These are phyloP conservation scores for Sclerodermus sp. DNA, from an alignment of 2,888 invertebrate species.

Conservation along the genomic window DNA sequence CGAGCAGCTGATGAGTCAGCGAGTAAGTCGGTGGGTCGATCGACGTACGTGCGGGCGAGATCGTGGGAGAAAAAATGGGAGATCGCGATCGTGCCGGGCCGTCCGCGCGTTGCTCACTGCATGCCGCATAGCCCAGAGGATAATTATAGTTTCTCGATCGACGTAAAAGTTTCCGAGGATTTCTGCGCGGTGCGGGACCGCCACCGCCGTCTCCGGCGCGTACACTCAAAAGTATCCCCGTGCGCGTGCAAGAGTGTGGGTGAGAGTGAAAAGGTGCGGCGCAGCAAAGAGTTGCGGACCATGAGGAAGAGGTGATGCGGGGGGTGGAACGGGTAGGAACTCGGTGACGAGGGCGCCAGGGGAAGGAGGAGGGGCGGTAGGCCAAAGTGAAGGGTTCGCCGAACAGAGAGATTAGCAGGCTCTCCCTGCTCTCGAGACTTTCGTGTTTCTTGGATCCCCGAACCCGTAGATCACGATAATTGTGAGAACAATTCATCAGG, in stretches of 20 bases:
- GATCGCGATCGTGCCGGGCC: slow-evolving; percentile 7
- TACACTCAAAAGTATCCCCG: slow-evolving; percentile 25
- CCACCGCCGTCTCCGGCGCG: slow-evolving; percentile 9
- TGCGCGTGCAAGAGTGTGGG: slow-evolving; percentile 20
- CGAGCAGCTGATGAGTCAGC: too few species aligned
- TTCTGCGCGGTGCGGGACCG: slow-evolving; percentile 21
- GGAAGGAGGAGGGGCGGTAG: slow-evolving; percentile 4
- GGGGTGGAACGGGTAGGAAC: too few species aligned
- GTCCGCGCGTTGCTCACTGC: slow-evolving; percentile 19
- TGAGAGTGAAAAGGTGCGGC: slow-evolving; percentile 19
- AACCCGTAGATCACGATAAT: slow-evolving; percentile 57
- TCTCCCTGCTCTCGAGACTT: slow-evolving; percentile 33
- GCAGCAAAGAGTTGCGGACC: neutral
- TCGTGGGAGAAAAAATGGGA: slow-evolving; percentile 15
- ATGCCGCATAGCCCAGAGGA: slow-evolving; percentile 44
- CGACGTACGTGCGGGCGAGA: too few species aligned
- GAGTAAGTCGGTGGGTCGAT: too few species aligned
- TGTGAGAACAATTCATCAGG: slow-evolving; percentile 56
- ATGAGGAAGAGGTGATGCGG: too few species aligned
- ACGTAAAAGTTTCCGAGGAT: slow-evolving; percentile 42
- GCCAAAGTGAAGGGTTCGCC: slow-evolving; percentile 47
- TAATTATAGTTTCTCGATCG: slow-evolving; percentile 49
- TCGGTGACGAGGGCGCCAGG: too few species aligned
- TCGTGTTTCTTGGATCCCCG: slow-evolving; percentile 52
- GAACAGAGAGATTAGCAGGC: slow-evolving; percentile 47